Conservation (phyloP, 2,797 vertebrate genomes). For the Alca torda region DNA sequence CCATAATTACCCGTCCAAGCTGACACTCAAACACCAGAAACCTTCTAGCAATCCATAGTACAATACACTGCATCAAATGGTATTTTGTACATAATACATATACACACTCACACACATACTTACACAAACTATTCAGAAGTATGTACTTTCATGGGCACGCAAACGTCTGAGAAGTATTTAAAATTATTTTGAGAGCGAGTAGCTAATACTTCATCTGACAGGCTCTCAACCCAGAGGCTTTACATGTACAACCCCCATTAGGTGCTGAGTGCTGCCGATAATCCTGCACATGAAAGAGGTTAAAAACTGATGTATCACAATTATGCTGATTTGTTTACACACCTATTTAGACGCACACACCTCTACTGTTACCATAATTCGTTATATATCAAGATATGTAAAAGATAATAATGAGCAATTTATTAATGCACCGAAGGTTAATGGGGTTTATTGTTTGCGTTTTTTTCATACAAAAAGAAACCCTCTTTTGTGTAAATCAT, state of each 20-base stretch:
- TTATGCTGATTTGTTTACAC: not conserved
- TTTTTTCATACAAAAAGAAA: not conserved
- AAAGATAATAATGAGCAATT: not conserved
- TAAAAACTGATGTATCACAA: not conserved
- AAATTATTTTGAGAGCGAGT: not conserved
- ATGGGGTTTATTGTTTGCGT: not conserved
- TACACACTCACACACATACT: not conserved
- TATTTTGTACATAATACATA: not conserved
- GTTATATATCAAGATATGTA: not conserved
- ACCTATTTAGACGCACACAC: not conserved
- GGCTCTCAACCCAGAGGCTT: not conserved
- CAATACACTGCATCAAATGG: not conserved
- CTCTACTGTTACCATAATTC: not conserved
- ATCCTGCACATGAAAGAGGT: not conserved
- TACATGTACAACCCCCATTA: not conserved
- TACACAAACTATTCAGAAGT: not conserved
- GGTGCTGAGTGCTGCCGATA: not conserved
- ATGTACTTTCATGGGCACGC: not conserved
- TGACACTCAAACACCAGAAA: not conserved
- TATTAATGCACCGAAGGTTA: not conserved
- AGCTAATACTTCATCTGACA: not conserved
- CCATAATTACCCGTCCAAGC: not conserved
- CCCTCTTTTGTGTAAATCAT: not conserved
- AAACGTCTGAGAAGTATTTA: not conserved
- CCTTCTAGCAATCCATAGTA: not conserved